Percentiles rank a stretch among this genome's conserved stretches.
phyloP scores from a whole-genome alignment of 2,888 invertebrate genomes.

The Campoplex capitator region DNA sequence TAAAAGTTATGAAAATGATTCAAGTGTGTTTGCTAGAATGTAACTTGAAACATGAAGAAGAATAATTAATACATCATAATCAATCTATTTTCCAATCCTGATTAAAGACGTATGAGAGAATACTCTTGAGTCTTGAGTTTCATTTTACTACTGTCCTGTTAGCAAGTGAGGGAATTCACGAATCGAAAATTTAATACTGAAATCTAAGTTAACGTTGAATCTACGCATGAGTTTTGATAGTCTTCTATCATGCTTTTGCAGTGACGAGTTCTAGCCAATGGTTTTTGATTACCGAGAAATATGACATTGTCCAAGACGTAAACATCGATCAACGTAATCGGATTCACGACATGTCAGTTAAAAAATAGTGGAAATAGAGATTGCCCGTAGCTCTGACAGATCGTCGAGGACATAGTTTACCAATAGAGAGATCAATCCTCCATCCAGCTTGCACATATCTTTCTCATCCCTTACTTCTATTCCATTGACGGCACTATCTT shows the following conservation, averaged over 20 bases:
- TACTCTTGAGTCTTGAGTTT: not conserved
- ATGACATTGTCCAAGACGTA: not conserved
- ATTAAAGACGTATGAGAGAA: not conserved
- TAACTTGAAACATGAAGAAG: too few species aligned
- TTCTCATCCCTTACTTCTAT: constrained; percentile 15
- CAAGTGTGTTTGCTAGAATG: too few species aligned
- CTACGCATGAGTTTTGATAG: not conserved
- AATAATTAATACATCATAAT: too few species aligned
- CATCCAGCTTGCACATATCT: constrained; percentile 27
- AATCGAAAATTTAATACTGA: not conserved
- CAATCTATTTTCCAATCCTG: not conserved
- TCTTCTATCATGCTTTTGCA: not conserved
- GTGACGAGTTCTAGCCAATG: not conserved
- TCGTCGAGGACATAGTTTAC: constrained; percentile 50
- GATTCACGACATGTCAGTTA: constrained; percentile 2
- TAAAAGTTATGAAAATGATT: too few species aligned
- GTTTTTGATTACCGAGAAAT: too few species aligned
- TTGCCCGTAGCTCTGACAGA: constrained; percentile 34
- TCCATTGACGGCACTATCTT: constrained; percentile 29
- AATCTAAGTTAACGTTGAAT: not conserved
- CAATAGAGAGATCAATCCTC: constrained; percentile 41
- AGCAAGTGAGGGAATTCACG: not conserved
- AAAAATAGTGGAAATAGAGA: constrained; percentile 43
- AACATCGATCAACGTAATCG: constrained; percentile 37
- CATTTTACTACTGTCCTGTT: not conserved